These are phyloP conservation scores for Dryocosmus kuriphilus DNA, from an alignment of 2,888 invertebrate species.

Conservation along the genomic window DNA sequence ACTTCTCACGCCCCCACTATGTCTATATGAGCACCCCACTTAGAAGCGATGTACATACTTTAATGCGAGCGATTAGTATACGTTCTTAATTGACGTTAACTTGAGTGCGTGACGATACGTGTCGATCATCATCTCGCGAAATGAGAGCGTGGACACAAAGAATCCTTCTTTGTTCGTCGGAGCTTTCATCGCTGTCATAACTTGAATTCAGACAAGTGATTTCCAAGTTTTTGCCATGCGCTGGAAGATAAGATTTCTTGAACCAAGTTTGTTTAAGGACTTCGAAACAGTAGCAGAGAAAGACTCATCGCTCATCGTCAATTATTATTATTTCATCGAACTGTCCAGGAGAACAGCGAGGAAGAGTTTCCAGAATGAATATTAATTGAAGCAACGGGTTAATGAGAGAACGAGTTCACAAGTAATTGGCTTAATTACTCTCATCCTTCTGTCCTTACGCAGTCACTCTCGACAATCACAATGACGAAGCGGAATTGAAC, in stretches of 20 bases:
- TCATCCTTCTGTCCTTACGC: slow-evolving; percentile 37
- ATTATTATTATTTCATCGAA: slow-evolving; percentile 37
- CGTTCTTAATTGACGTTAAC: slow-evolving; percentile 75
- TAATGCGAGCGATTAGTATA: slow-evolving; percentile 75
- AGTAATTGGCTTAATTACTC: slow-evolving; percentile 45
- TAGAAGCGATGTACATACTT: slow-evolving; percentile 72
- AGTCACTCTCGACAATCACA: neutral
- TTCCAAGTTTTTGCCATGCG: neutral
- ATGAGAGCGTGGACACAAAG: slow-evolving; percentile 30
- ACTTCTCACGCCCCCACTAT: slow-evolving; percentile 77
- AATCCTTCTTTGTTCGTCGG: slow-evolving; percentile 1
- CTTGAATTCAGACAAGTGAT: neutral
- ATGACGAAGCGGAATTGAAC: neutral
- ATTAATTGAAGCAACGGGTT: slow-evolving; percentile 47
- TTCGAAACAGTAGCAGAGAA: neutral
- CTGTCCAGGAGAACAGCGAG: neutral
- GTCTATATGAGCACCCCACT: slow-evolving; percentile 74
- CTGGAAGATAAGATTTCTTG: neutral
- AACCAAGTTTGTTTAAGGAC: slow-evolving; percentile 9
- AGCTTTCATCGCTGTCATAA: slow-evolving; percentile 8
- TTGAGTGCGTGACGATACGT: slow-evolving; percentile 70
- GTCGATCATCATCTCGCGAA: slow-evolving; percentile 68
- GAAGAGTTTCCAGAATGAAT: slow-evolving; percentile 41
- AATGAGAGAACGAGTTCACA: slow-evolving; percentile 40
- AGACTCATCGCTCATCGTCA: slow-evolving; percentile 25